phyloP scores from a whole-genome alignment of 2,113 vertebrate species.

The Pyxicephalus adspersus region DNA sequence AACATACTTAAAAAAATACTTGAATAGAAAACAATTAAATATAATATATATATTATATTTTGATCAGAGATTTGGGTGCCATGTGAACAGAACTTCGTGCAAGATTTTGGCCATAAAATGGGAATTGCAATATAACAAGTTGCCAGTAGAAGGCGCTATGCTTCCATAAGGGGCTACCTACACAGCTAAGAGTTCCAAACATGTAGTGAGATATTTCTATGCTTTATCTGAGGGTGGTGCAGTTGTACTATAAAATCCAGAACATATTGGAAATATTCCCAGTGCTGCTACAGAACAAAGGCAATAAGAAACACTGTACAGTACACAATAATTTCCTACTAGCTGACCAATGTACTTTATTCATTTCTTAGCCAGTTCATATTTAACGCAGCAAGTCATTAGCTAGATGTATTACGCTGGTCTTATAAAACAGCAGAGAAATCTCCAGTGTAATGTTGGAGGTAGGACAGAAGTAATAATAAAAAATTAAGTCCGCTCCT shows the following conservation, averaged over 20 bases:
- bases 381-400: slow-evolving; percentile 8
- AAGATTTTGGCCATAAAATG: slow-evolving; percentile 37
- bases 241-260: slow-evolving; percentile 7
- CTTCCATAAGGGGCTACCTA: slow-evolving; percentile 60
- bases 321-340: background rate
- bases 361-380: slow-evolving; percentile 10
- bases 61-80: too few relatives aligned
- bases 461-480: background rate
- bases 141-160: slow-evolving; percentile 74
- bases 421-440: background rate
- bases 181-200: background rate
- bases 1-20: too few relatives aligned
- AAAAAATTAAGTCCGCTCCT: background rate
- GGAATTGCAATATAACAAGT: slow-evolving; percentile 36
- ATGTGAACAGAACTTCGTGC: background rate
- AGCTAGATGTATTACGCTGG: background rate
- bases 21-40: too few relatives aligned
- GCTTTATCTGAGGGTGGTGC: slow-evolving; percentile 26
- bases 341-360: background rate
- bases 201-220: background rate
- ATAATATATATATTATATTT: too few relatives aligned
- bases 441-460: background rate
- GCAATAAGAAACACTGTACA: background rate
- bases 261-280: background rate
- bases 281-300: slow-evolving; percentile 4